Evolutionary conservation across 1,140 invertebrate species (phyloP), one percentile per base, ranked within the genome.

Genomic region (Scaptomyza hsui): DNA sequence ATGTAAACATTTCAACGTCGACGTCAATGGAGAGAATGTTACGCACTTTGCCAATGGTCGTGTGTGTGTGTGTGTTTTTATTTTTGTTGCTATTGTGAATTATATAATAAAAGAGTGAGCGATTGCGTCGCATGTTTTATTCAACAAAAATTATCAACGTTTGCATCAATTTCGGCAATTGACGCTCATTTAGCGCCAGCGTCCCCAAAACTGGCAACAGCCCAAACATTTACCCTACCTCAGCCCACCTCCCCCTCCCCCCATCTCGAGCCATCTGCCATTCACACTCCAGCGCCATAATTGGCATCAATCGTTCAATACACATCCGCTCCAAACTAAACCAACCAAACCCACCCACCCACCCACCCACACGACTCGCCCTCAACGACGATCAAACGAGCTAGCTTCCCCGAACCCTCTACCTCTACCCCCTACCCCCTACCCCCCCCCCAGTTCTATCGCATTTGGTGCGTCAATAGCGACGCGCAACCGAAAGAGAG

Each of bases 381-480:
- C 57, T 21, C 60, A 64, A 56, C 64, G 63, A 59, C 62, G 65
- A 62, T 62, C 65, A 26, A 21, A 52, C n/a, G 12, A 10, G 3
- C 35, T 10, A 39, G 13, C 19, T 13, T 4, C 12, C 44, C 5
- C 5, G 4, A 26, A 9, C 9, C 4, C 24, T 24, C 10, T 9
- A 1, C 4, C 19, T 1, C n/a, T 1, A 10, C 7, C 19, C 37
- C 35, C 7, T 21, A 4, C 24, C 5, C 15, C 3, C 24, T 18
- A 9, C 55, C 6, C 39, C n/a, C 6, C 19, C 19, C 15, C n/a
- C 19, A 15, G 41, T 64, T 56, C 61, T 71, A 78, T 49, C 55
- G 64, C 76, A 59, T 72, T 80, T 78, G 85, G 81, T 83, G 81
- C 80, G 80, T 83, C 80, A 83, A 83, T 83, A 60, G 67, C 32